Conservation (phyloP, 2,888 invertebrate genomes). For the Drosophila neonasuta region DNA sequence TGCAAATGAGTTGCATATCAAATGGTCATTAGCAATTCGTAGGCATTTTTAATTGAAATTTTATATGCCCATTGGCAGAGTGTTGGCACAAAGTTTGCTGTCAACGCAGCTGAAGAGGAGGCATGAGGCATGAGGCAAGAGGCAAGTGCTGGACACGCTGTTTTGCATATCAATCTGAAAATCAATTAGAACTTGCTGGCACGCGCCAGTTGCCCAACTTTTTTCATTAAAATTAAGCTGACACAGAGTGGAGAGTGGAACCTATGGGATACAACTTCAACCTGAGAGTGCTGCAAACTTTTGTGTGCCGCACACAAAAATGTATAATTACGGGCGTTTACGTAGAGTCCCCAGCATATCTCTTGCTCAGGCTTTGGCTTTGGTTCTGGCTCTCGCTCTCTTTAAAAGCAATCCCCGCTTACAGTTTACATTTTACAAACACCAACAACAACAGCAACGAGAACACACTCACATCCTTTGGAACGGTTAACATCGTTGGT, state of each 20-base stretch:
- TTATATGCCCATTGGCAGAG: conserved; percentile 53
- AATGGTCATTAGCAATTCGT: conserved; percentile 62
- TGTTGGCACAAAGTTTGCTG: conserved; percentile 45
- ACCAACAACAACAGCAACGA: conserved; percentile 20
- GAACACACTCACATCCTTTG: conserved; percentile 22
- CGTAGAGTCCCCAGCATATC: conserved; percentile 24
- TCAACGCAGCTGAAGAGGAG: conserved; percentile 41
- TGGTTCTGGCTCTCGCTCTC: background rate
- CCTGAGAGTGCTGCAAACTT: conserved; percentile 47
- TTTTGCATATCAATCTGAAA: conserved; percentile 78
- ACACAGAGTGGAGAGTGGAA: background rate
- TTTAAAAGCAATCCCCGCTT: conserved; percentile 37
- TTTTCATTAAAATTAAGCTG: conserved; percentile 73
- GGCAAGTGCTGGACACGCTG: conserved; percentile 52
- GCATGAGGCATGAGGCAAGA: background rate
- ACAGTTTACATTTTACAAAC: conserved; percentile 51
- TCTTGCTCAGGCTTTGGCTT: background rate
- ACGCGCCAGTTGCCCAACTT: conserved; percentile 57
- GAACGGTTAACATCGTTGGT: conserved; percentile 58
- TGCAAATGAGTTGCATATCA: conserved; percentile 70
- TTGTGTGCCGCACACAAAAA: conserved; percentile 53
- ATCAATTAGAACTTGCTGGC: conserved; percentile 76
- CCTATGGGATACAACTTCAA: conserved; percentile 34
- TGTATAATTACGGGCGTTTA: conserved; percentile 75
- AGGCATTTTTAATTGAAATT: conserved; percentile 72